These are phyloP conservation scores for Bos indicus DNA, from an alignment of 2,113 vertebrate genomes.

Conservation along the genomic window DNA sequence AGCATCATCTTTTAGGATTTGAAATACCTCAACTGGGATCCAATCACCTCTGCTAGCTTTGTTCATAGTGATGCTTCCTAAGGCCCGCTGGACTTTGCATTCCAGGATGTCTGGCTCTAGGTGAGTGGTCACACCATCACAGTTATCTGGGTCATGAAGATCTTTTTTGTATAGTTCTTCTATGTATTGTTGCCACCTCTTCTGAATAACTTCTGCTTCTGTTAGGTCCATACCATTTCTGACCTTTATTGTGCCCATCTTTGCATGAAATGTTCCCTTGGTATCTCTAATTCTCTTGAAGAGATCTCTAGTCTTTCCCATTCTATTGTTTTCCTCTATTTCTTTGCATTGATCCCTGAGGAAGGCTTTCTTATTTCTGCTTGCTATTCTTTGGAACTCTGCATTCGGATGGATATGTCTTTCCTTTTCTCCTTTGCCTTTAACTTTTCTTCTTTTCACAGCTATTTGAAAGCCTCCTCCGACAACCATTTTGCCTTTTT, in stretches of 20 bases:
- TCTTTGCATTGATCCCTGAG: neutral
- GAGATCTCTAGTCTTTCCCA: neutral
- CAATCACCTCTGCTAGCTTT: neutral
- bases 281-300: neutral
- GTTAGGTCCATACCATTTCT: neutral
- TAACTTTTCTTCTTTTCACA: neutral
- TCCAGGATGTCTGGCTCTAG: neutral
- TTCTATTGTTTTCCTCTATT: neutral
- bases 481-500: neutral
- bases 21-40: neutral
- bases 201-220: neutral
- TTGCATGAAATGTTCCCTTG: neutral
- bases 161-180: neutral
- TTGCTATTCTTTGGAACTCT: neutral
- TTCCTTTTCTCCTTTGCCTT: neutral
- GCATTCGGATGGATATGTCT: neutral
- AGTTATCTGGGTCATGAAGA: neutral
- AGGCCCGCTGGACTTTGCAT: neutral
- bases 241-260: neutral
- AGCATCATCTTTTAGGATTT: neutral
- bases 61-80: neutral
- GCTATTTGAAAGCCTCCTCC: neutral
- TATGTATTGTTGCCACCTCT: neutral
- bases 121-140: neutral
- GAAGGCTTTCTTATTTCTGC: neutral